Evolutionary conservation across 53 echinoderm and acorn worm species (phyloP), one percentile per base, ranked within the genome.

Genomic region (Zoroaster sp.): DNA sequence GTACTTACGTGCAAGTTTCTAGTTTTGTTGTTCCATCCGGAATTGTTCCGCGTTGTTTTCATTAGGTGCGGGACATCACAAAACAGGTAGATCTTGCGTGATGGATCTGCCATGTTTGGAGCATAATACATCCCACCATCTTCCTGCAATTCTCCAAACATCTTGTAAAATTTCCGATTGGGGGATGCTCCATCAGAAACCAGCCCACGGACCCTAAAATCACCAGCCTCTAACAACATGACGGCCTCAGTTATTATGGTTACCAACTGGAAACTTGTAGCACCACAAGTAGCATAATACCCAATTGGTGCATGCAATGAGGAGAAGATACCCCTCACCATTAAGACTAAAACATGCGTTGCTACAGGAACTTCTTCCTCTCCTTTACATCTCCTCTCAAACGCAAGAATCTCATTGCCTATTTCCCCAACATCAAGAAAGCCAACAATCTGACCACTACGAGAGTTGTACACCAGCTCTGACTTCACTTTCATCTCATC

Each of bases 61-160:
- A 94, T 45, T 2, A 94, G 87, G 40, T 94, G 92, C 0, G 94
- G 94, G 0, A 89, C 89, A 34, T 91, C 87, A 35, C 89, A 94
- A 17, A 94, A 71, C 69, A 94, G 92, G 36, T 77, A 92, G 17
- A 93, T 89, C 20, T 35, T 72, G n/a, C 91, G 67, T 10, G 83
- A 35, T 23, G 70, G 59, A 49, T 92, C 77, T 1, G 86, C 36
- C 12, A 86, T 89, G 39, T 92, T 73, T 45, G n/a, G 17, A 14
- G 69, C 66, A 15, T 6, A 44, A 54, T 83, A 35, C 38, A 37
- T 9, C 9, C 18, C 2, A 33, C 33, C 36, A 20, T 54, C 23
- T 12, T 17, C 44, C 43, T 89, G 36, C 17, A 7, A 4, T 1
- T 82, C 69, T 20, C 73, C n/a, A 42, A 36, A 36, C 21, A 92